Evolutionary conservation across 2,888 invertebrate species (phyloP).

Genomic region (Nomada goodeniana): DNA sequence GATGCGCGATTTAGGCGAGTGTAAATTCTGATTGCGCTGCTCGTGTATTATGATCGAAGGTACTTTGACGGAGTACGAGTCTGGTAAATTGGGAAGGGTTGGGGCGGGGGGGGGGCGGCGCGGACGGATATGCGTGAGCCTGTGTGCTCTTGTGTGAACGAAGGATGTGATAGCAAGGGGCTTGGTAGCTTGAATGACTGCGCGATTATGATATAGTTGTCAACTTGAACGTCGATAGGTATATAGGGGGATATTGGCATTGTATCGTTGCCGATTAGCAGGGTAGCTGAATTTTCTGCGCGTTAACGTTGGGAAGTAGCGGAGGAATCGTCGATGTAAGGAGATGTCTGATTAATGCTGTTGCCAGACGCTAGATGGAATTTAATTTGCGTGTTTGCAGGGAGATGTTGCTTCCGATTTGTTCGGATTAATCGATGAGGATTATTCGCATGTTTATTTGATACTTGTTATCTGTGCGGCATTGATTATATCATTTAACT

Average conservation of each 20-base stretch:
- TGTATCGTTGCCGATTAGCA: slow-evolving; percentile 9
- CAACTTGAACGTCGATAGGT: background rate
- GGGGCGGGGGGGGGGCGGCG: background rate
- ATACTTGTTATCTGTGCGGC: too few relatives aligned
- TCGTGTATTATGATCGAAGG: slow-evolving; percentile 49
- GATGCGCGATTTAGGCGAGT: slow-evolving; percentile 59
- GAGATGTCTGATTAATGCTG: too few relatives aligned
- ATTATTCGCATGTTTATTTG: too few relatives aligned
- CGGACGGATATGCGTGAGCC: too few relatives aligned
- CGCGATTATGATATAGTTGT: slow-evolving; percentile 37
- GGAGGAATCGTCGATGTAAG: too few relatives aligned
- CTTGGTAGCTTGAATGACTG: background rate
- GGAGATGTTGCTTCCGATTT: too few relatives aligned
- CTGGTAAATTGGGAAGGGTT: background rate
- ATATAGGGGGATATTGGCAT: background rate
- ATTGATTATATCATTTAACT: too few relatives aligned
- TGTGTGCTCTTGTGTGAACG: slow-evolving; percentile 1
- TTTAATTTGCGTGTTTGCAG: too few relatives aligned
- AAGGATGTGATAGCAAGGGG: background rate
- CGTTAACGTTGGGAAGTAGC: too few relatives aligned
- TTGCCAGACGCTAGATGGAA: too few relatives aligned
- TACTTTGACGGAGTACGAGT: slow-evolving; percentile 21
- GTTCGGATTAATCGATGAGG: too few relatives aligned
- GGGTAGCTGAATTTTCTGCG: background rate
- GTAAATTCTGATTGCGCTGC: slow-evolving; percentile 54